phyloP scores from a whole-genome alignment of 2,113 vertebrate genomes.

The Saccopteryx leptura region DNA sequence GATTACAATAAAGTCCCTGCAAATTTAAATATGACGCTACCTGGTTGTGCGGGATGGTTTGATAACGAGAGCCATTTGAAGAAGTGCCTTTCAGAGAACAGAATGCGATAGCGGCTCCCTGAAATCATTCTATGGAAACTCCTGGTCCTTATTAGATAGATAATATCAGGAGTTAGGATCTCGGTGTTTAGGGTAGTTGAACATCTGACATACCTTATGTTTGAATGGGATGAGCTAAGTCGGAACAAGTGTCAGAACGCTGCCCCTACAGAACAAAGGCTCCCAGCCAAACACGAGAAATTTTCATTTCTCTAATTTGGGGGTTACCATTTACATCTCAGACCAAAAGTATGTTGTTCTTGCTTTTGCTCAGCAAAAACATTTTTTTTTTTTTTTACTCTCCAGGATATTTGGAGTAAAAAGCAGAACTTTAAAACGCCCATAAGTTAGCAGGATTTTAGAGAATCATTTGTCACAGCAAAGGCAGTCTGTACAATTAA shows the following conservation, averaged over 20 bases:
- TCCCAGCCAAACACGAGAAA: conserved; percentile 57
- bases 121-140: conserved; percentile 62
- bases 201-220: conserved; percentile 57
- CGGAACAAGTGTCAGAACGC: conserved; percentile 54
- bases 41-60: conserved; percentile 74
- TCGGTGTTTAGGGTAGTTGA: conserved; percentile 49
- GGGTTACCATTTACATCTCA: conserved; percentile 73
- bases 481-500: conserved; percentile 7
- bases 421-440: neutral
- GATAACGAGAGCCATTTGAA: conserved; percentile 74
- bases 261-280: conserved; percentile 64
- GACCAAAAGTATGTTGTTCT: conserved; percentile 11
- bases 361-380: conserved; percentile 58
- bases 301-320: conserved; percentile 76
- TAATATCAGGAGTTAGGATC: conserved; percentile 35
- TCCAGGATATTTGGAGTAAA: conserved; percentile 47
- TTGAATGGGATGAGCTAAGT: conserved; percentile 48
- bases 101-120: conserved; percentile 46
- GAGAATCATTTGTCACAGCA: neutral
- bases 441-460: neutral
- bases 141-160: conserved; percentile 67
- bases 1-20: conserved; percentile 88
- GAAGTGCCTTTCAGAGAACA: conserved; percentile 75
- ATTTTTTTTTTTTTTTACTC: conserved; percentile 74
- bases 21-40: conserved; percentile 88